Evolutionary conservation across 2,888 invertebrate genomes (phyloP), one percentile per base, ranked within the genome.

Genomic region (Julus scanicus): DNA sequence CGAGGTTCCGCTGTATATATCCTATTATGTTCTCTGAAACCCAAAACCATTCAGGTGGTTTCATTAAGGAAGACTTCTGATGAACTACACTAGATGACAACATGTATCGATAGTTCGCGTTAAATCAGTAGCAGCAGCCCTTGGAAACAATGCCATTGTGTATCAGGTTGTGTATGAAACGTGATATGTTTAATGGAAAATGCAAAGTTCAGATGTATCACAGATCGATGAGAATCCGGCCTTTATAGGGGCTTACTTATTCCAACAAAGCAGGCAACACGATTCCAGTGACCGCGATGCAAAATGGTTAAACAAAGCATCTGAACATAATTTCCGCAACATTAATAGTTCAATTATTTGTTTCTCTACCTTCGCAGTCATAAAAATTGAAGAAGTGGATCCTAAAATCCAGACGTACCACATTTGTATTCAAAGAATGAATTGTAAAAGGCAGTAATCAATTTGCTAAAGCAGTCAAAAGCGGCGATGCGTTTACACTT

Each of bases 331-430:
- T 20, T 63, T 20, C 63, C 63, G 57, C 57, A 57, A 57, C 63
- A 20, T 63, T 63, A 63, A 63, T 4, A 20, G 63, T 63, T 63
- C 63, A 63, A 63, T 63, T 63, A 63, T 63, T 63, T 20, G 63
- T 8, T 4, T 57, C 63, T 63, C 63, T 20, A 20, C 20, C 20
- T 20, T 63, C n/a, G n/a, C 63, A 20, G 20, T 20, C 63, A 20
- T 63, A 63, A 63, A 8, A 63, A 63, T 0, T 20, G 63, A 63
- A 20, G 63, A 63, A 63, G 20, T 20, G 20, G 20, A 4, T 63
- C 63, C 4, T 20, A 63, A 63, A 63, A 63, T 63, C 63, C 63
- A 5, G 15, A 6, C 63, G 0, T 63, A n/a, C 63, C 20, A 63
- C 20, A 63, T 63, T 20, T 6, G 63, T 63, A 63, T 63, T 63